A percentile compares a stretch with the other conserved stretches of the same genome.
Evolutionary conservation across 2,113 vertebrate species (phyloP).

Genomic region (Oenanthe melanoleuca): DNA sequence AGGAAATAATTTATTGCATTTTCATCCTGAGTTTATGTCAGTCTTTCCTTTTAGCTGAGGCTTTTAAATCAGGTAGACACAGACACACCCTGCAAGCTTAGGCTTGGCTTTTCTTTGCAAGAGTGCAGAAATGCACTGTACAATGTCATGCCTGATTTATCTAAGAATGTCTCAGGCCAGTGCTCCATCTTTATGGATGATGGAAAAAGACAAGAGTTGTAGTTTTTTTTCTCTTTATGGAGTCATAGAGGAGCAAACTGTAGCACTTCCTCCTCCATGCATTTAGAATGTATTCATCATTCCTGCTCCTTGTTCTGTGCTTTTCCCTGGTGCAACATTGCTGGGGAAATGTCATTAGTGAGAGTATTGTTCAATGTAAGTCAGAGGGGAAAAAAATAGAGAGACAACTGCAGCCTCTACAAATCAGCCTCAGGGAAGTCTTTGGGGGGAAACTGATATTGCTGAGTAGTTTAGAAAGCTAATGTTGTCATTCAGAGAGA

Average conservation of each 20-base stretch:
- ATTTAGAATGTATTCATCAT: not conserved
- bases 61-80: not conserved
- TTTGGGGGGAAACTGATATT: conserved; percentile 25
- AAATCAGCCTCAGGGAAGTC: conserved; percentile 34
- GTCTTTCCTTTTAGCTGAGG: not conserved
- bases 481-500: conserved; percentile 25
- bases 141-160: not conserved
- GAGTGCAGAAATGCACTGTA: not conserved
- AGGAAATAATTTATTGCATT: not conserved
- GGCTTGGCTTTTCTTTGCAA: not conserved
- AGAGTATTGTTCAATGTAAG: conserved; percentile 32
- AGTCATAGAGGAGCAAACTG: not conserved
- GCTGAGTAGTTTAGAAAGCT: conserved; percentile 48
- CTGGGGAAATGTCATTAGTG: conserved; percentile 44
- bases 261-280: conserved; percentile 1
- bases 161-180: not conserved
- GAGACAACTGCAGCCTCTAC: not conserved
- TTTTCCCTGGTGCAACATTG: conserved; percentile 34
- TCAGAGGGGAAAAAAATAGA: not conserved
- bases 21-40: not conserved
- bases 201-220: not conserved
- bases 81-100: not conserved
- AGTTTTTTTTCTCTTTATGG: not conserved
- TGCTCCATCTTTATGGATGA: not conserved
- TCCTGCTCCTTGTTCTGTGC: not conserved